Conservation (phyloP, 2,888 invertebrate species). For the Pollenia amentaria region DNA sequence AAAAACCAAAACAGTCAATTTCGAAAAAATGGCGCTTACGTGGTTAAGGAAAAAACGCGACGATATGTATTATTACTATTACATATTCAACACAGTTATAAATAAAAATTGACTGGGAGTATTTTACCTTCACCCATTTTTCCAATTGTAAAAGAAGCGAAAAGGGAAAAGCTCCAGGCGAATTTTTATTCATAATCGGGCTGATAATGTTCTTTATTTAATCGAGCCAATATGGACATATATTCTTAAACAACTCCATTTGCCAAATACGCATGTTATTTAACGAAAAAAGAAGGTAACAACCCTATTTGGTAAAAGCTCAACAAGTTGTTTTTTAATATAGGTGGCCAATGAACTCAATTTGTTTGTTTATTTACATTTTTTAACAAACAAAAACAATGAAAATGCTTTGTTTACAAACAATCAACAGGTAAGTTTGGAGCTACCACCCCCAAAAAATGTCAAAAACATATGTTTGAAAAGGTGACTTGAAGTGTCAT, state of each 20-base stretch:
- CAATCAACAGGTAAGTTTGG: constrained; percentile 51
- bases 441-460: constrained; percentile 40
- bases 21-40: too few species aligned
- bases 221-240: too few species aligned
- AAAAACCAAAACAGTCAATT: too few species aligned
- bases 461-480: constrained; percentile 55
- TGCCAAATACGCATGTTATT: neutral
- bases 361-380: constrained; percentile 53
- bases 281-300: constrained; percentile 19
- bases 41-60: too few species aligned
- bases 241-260: neutral
- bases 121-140: too few species aligned
- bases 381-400: constrained; percentile 17
- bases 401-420: constrained; percentile 59
- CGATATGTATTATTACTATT: too few species aligned
- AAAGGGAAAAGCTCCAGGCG: too few species aligned
- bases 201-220: too few species aligned
- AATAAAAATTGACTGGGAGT: too few species aligned
- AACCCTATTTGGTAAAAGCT: constrained; percentile 37
- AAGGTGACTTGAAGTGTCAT: constrained; percentile 66
- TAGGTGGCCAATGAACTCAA: constrained; percentile 56
- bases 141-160: too few species aligned
- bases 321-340: constrained; percentile 51
- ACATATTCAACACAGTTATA: too few species aligned
- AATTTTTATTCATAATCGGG: too few species aligned